These are phyloP conservation scores for Tympanuchus pallidicinctus DNA, from an alignment of 2,113 vertebrate genomes.

Conservation along the genomic window DNA sequence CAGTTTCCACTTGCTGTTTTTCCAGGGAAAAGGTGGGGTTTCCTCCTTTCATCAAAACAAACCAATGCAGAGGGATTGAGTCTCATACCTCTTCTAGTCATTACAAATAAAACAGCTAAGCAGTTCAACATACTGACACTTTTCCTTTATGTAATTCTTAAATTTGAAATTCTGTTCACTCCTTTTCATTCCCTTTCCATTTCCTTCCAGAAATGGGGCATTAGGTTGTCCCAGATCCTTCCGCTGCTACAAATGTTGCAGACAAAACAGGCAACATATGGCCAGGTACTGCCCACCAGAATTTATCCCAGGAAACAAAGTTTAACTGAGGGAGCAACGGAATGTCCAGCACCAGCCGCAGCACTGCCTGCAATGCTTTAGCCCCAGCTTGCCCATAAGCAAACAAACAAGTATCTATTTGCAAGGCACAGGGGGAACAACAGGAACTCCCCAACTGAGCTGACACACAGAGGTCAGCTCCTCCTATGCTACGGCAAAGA, in stretches of 20 bases:
- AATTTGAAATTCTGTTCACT: not conserved
- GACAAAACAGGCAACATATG: not conserved
- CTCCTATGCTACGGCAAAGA: not conserved
- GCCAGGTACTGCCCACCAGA: not conserved
- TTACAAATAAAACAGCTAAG: constrained; percentile 46
- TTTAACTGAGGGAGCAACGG: not conserved
- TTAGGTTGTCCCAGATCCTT: not conserved
- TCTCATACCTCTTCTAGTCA: not conserved
- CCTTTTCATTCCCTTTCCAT: not conserved
- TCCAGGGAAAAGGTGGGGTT: not conserved
- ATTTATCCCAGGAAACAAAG: not conserved
- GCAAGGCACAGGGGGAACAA: not conserved
- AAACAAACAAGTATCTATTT: not conserved
- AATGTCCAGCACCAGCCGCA: not conserved
- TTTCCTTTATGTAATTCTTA: not conserved
- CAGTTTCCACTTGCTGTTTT: not conserved
- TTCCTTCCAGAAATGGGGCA: not conserved
- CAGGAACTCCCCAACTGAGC: not conserved
- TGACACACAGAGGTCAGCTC: not conserved
- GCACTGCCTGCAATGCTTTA: not conserved
- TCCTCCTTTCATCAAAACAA: not conserved
- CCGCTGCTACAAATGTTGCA: not conserved
- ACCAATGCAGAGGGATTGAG: not conserved
- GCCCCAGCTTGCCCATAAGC: not conserved
- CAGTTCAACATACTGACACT: not conserved